Conservation (phyloP, 2,113 vertebrate species). For the Herpetotheres cachinnans region DNA sequence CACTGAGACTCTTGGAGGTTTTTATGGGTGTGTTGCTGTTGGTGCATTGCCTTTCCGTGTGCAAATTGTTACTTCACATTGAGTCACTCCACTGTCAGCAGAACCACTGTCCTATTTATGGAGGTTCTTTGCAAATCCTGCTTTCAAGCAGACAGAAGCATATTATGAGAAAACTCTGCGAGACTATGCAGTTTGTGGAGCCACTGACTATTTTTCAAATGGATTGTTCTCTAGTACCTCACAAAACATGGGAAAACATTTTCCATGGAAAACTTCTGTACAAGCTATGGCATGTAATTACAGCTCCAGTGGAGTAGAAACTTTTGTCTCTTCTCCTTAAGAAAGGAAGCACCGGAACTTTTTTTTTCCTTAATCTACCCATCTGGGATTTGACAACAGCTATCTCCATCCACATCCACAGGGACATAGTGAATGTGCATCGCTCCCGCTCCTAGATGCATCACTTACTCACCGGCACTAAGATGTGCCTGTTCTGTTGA, state of each 20-base stretch:
- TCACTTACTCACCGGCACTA: neutral
- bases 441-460: neutral
- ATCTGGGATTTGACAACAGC: neutral
- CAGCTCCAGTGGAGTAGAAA: neutral
- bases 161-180: neutral
- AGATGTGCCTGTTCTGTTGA: neutral
- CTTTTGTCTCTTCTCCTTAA: neutral
- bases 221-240: neutral
- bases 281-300: neutral
- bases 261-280: neutral
- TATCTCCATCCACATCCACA: neutral
- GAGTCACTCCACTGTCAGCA: neutral
- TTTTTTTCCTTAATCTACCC: neutral
- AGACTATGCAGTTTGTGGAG: neutral
- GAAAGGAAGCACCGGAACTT: neutral
- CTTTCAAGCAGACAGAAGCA: neutral
- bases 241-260: neutral
- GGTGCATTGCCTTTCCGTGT: neutral
- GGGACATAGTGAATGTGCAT: neutral
- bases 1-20: neutral
- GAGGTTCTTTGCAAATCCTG: neutral
- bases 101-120: neutral
- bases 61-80: neutral
- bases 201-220: neutral
- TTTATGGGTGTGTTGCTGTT: neutral